Evolutionary conservation across 2,888 invertebrate species (phyloP).

Genomic region (Falcaria lacertinaria): DNA sequence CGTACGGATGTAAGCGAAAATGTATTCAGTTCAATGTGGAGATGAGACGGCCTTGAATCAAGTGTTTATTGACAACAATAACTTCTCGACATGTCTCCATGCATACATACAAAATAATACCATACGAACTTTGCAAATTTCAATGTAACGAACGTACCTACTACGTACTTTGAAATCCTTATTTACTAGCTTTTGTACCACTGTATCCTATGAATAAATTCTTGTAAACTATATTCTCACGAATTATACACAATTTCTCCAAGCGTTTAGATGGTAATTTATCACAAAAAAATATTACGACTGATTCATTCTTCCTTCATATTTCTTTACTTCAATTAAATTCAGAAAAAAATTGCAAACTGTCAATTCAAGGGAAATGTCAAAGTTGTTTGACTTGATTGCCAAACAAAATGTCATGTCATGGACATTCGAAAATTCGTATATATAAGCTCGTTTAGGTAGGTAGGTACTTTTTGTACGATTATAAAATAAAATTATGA

Average conservation of each 20-base stretch:
- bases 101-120: constrained; percentile 23
- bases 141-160: constrained; percentile 6
- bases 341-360: neutral
- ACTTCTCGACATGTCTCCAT: constrained; percentile 37
- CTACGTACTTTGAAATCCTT: constrained; percentile 8
- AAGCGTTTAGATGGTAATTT: constrained; percentile 27
- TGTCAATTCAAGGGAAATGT: constrained; percentile 1
- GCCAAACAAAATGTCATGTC: neutral
- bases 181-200: constrained; percentile 18
- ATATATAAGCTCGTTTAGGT: too few species aligned
- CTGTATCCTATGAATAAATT: neutral
- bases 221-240: constrained; percentile 13
- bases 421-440: neutral
- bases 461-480: too few species aligned
- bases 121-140: constrained; percentile 21
- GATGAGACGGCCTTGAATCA: constrained; percentile 51
- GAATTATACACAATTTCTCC: constrained; percentile 23
- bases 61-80: constrained; percentile 54
- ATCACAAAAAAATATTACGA: constrained; percentile 47
- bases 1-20: too few species aligned
- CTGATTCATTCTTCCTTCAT: constrained; percentile 42
- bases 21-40: constrained; percentile 26
- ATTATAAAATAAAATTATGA: too few species aligned
- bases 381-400: neutral
- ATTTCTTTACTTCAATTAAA: neutral